Evolutionary conservation across 2,888 invertebrate genomes (phyloP).

Genomic region (Sphinx pinastri): DNA sequence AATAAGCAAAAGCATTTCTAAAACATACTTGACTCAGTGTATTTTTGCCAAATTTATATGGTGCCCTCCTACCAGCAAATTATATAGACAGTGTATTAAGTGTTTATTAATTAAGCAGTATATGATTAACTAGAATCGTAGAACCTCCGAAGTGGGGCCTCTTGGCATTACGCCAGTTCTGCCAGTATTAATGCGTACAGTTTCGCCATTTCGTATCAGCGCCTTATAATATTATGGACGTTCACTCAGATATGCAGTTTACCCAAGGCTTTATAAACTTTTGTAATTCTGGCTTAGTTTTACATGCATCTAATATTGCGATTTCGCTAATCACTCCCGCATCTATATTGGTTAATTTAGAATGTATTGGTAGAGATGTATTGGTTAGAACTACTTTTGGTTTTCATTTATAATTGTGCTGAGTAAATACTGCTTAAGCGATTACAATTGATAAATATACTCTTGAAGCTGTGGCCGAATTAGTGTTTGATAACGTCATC

Average conservation of each 20-base stretch:
- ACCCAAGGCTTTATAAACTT: background rate
- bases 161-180: slow-evolving; percentile 11
- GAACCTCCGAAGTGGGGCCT: slow-evolving; percentile 2
- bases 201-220: slow-evolving; percentile 8
- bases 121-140: slow-evolving; percentile 4
- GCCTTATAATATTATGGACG: slow-evolving; percentile 7
- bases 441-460: too few relatives aligned
- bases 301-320: background rate
- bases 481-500: too few relatives aligned
- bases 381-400: too few relatives aligned
- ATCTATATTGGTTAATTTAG: background rate
- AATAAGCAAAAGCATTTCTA: too few relatives aligned
- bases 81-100: background rate
- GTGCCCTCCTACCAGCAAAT: too few relatives aligned
- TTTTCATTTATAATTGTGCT: too few relatives aligned
- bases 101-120: background rate
- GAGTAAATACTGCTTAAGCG: too few relatives aligned
- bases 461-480: too few relatives aligned
- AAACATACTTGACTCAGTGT: too few relatives aligned
- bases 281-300: background rate
- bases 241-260: background rate
- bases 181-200: slow-evolving; percentile 7
- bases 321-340: background rate
- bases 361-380: too few relatives aligned
- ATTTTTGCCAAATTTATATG: too few relatives aligned